Base-by-base conservation (phyloP, 2,797 vertebrate genomes). In the Eulemur mongoz region DNA sequence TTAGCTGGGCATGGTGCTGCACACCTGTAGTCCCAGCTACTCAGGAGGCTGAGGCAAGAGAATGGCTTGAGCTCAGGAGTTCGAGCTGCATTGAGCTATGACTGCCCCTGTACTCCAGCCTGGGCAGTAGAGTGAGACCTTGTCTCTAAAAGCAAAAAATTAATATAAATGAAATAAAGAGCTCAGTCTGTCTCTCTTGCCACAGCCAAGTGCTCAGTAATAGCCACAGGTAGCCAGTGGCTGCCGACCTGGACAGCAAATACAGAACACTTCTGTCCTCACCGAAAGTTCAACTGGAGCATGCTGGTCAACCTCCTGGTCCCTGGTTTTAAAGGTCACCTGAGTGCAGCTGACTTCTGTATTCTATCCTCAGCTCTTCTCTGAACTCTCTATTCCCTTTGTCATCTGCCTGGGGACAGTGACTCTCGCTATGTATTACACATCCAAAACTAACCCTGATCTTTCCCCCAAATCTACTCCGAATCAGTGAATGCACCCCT, bases 171-270 rank as follows among this genome's bases (percentile, higher is more conserved):
- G 12, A 59, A 67, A 52, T 70, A 22, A 70, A 17, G 30, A 87
- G 10, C 38, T 32, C 50, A 40, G 45, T 27, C 25, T 27, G 59
- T 45, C 8, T 23, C 15, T 38, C 18, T n/a, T 0, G 0, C 35
- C 8, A 2, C 1, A 0, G 65, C 20, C 63, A 61, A 43, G 25
- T 23, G 30, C 59, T 20, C 15, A 0, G 4, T 10, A 25, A 35
- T 12, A 23, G 40, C 52, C 4, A 50, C 54, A 4, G n/a, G 43
- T 23, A 35, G 52, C 54, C 76, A 12, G 52, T 1, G 7, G 52
- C 52, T 40, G 4, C 40, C 0, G 0, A 12, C 5, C 35, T 0
- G 0, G 27, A 32, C 48, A 13, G 14, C 13, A 61, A 11, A 32
- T 7, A 23, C 3, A 2, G 78, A 23, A 25, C n/a, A 12, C 30